Base-by-base conservation (phyloP, 1,140 invertebrate species). In the Bombus terrestris region DNA sequence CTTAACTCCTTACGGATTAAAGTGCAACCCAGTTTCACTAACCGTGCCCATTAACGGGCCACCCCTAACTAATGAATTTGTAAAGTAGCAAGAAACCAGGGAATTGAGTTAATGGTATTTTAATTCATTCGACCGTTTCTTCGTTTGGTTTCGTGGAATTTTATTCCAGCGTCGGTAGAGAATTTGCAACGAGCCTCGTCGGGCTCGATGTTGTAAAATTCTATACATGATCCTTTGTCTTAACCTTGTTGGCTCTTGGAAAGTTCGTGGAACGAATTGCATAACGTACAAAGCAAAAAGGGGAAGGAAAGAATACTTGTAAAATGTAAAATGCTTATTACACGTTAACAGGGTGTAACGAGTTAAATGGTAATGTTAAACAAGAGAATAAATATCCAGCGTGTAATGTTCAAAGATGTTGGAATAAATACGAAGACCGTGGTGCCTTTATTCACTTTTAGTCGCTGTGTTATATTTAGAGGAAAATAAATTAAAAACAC, bases 11-110 rank as follows among this genome's bases (percentile, higher is more conserved):
- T 41, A 28, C 75, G 75, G 75, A 41, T 77, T 62, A 77, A 77
- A 77, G 75, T 37, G 75, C 53, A 62, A 62, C 57, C 75, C 57
- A 77, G 75, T 77, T 62, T 62, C 75, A 77, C 75, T 41, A 62
- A 77, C 32, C 75, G 47, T 77, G 37, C 57, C 37, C 57, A 62
- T 77, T 77, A 77, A 77, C 57, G 8, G 57, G 37, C 37, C 75
- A 59, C 25, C 75, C 12, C n/a, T 62, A 5, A 39, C 57, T 77
- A 77, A 77, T 77, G 75, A 77, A 77, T 77, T 62, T 62, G 37
- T 37, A 77, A 77, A 62, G 73, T 53, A 74, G 41, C 18, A 32
- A 39, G 73, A 75, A 75, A 75, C n/a, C 32, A 35, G 57, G n/a
- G 39, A 62, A 59, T 32, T 39, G 32, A 39, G 53, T 77, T 62